Conservation (phyloP, 2,888 invertebrate genomes). For the Fragum fragum region DNA sequence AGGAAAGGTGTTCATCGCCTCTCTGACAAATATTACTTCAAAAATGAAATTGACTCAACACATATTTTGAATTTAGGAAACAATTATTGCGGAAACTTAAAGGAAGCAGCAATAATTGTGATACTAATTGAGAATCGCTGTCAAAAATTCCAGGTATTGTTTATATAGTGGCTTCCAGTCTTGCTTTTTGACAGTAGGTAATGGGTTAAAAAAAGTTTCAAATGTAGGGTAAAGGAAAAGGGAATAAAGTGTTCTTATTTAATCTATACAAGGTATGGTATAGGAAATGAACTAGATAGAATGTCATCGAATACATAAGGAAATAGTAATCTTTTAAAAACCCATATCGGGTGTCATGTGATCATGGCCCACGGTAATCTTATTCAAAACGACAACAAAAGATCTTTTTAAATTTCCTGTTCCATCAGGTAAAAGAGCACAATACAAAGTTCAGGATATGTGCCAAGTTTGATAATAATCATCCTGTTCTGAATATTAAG, state of each 20-base stretch:
- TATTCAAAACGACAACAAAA: slow-evolving; percentile 31
- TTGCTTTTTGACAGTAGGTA: too few relatives aligned
- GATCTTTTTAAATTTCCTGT: slow-evolving; percentile 60
- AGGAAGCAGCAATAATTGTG: too few relatives aligned
- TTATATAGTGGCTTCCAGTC: too few relatives aligned
- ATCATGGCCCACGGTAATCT: slow-evolving; percentile 10
- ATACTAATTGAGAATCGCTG: too few relatives aligned
- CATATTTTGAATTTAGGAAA: too few relatives aligned
- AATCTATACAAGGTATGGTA: not conserved
- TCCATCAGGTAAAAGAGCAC: slow-evolving; percentile 25
- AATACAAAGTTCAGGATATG: slow-evolving; percentile 26
- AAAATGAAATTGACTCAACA: too few relatives aligned
- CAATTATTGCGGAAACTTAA: too few relatives aligned
- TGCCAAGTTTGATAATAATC: slow-evolving; percentile 25
- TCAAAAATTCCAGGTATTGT: too few relatives aligned
- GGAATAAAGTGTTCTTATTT: not conserved
- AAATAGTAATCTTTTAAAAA: slow-evolving; percentile 44
- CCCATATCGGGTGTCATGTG: slow-evolving; percentile 16
- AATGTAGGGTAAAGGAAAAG: too few relatives aligned
- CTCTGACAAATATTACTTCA: too few relatives aligned
- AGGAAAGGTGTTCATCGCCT: too few relatives aligned
- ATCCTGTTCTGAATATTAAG: slow-evolving; percentile 5
- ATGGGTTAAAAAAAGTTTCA: too few relatives aligned
- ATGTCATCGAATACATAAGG: slow-evolving; percentile 33
- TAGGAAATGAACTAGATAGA: slow-evolving; percentile 28